Percentiles rank a stretch among this genome's conserved stretches.
Evolutionary conservation across 2,797 vertebrate species (phyloP).

Genomic region (Chrosomus eos): DNA sequence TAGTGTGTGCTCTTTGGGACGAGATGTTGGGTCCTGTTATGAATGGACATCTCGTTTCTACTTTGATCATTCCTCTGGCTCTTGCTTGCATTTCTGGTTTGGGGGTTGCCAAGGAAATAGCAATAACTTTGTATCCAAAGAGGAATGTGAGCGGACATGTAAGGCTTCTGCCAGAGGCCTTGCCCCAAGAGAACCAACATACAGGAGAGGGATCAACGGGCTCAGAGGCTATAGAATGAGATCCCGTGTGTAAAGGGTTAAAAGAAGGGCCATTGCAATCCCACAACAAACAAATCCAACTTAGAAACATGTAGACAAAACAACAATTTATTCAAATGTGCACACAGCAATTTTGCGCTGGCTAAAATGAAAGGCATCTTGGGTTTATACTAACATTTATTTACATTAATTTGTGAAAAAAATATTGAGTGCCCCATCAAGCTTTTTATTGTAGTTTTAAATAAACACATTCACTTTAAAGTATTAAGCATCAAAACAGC

Average conservation of each 20-base stretch:
- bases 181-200: conserved; percentile 43
- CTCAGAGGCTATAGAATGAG: conserved; percentile 53
- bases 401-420: not conserved
- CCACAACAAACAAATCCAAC: not conserved
- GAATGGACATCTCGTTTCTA: conserved; percentile 86
- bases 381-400: not conserved
- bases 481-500: not conserved
- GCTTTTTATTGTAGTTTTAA: not conserved
- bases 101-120: conserved; percentile 89
- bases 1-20: conserved; percentile 80
- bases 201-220: conserved; percentile 43
- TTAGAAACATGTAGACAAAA: conserved; percentile 28
- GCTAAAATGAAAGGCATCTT: not conserved
- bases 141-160: conserved; percentile 82
- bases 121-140: conserved; percentile 86
- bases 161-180: conserved; percentile 16
- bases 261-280: not conserved
- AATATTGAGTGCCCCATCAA: not conserved
- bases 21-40: conserved; percentile 82
- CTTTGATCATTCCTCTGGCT: conserved; percentile 77
- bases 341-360: not conserved
- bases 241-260: conserved; percentile 30
- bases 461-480: not conserved
- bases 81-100: conserved; percentile 91
- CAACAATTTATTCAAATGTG: not conserved